Evolutionary conservation across 2,113 vertebrate genomes (phyloP), one percentile per base, ranked within the genome.

Genomic region (Ailurus styani): DNA sequence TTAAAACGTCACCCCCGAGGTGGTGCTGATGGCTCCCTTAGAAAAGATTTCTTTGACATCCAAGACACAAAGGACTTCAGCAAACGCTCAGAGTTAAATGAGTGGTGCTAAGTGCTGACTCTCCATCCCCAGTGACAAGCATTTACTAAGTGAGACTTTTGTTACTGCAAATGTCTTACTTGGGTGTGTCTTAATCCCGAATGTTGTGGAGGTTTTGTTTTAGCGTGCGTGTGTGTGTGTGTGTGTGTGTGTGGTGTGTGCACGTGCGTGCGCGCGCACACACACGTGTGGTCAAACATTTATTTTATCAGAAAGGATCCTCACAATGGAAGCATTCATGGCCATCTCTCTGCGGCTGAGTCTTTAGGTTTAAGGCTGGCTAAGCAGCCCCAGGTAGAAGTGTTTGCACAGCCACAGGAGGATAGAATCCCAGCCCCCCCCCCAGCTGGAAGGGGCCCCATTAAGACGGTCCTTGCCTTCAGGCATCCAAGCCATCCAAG

Each of bases 311-410:
- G 90, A 93, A 97, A 97, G 89, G 94, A 96, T 95, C 93, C 93
- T 93, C 93, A 98, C 98, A 98, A 98, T 97, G 95, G 79, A 97
- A 96, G 96, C 96, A 97, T 97, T 98, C 98, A 97, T 90, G 84
- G 83, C 83, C 96, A 72, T 82, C 15, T 82, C 15, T 37, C 94
- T 66, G 70, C 70, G 92, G 94, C 96, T 52, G 85, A 96, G 83
- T 77, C 95, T 98, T 98, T 96, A 95, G 78, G 86, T 95, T 98
- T 96, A 96, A 97, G 97, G 93, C 97, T 91, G 89, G 96, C 96
- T 97, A 96, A 97, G 95, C 98, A 97, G 86, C 91, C 91, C 73
- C 98, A 97, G 93, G 97, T 98, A 97, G 95, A 91, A 97, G 95
- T 97, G 95, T 97, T 97, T 96, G 96, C 96, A 96, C 79, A 96